phyloP scores from a whole-genome alignment of 1,140 invertebrate genomes.

The Brachionus koreanus region DNA sequence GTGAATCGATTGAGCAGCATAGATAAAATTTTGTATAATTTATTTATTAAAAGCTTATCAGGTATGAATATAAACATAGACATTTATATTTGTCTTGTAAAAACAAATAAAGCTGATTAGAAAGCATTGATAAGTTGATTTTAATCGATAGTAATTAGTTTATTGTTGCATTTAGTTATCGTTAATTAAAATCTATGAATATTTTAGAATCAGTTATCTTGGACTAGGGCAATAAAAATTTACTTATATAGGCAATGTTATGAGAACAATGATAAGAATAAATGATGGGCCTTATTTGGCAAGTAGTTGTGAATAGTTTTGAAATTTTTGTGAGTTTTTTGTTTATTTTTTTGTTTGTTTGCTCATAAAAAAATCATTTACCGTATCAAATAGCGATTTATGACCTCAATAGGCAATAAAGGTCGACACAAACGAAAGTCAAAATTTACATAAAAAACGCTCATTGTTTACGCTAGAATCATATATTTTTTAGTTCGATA shows the following conservation, averaged over 20 bases:
- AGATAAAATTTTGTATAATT: conserved; percentile 3
- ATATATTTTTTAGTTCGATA: background rate
- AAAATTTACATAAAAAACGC: conserved; percentile 33
- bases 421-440: conserved; percentile 22
- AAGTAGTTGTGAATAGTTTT: conserved; percentile 20
- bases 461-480: conserved; percentile 6
- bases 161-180: conserved; percentile 6
- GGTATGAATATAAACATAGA: conserved; percentile 20
- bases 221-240: background rate
- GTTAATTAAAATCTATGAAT: background rate
- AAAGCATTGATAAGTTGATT: conserved; percentile 8
- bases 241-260: background rate
- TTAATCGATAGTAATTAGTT: background rate
- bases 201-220: background rate
- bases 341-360: background rate
- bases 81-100: conserved; percentile 7
- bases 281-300: background rate
- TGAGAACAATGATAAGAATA: conserved; percentile 4
- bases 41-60: conserved; percentile 26
- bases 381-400: conserved; percentile 36
- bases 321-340: background rate
- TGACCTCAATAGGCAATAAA: conserved; percentile 30
- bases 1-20: background rate
- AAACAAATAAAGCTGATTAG: conserved; percentile 21
- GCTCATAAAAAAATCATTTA: conserved; percentile 38